Base-by-base conservation (phyloP, 2,797 vertebrate species). In the Galagoides demidoff region DNA sequence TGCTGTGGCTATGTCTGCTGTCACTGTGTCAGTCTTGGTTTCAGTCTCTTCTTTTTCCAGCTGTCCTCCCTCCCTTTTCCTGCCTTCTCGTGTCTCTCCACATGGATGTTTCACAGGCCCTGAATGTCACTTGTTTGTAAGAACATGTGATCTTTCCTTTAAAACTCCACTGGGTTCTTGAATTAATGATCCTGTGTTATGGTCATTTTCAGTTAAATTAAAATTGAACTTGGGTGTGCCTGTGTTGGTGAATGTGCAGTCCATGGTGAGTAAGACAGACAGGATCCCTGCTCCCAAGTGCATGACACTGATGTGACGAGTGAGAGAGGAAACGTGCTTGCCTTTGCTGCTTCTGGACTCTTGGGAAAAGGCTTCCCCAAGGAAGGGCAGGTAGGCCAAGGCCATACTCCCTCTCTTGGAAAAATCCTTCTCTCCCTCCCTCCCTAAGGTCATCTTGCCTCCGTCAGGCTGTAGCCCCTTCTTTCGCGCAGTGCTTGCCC, bases 201-300 rank as follows among this genome's bases (percentile, higher is more conserved):
- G 8, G 17, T 16, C 16, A 7, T 27, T 29, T 49, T 63, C 13
- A 0, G 16, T 19, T 89, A 68, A 31, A 2, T 12, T 79, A 39
- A 14, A 37, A 9, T 12, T 3, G 17, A 3, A 49, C 29, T 19
- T 3, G 9, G 22, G 8, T 8, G 12, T n/a, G 3, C 34, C 8
- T 27, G 6, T 49, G 68, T 70, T 5, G 1, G 16, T 43, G 20
- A 12, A 8, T 0, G 8, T 7, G 20, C 55, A 84, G 0, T 34
- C 31, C 0, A 0, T 25, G 27, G 2, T 27, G 37, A n/a, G 2
- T 7, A 9, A 29, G 82, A 31, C 3, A 5, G 37, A 76, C 29
- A 2, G n/a, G 68, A 0, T n/a, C 27, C 81, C n/a, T 16, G 11
- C 19, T n/a, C 19, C 20, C 1, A 11, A 45, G 68, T 79, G 71